Conservation (phyloP, 2,113 vertebrate genomes). For the Oncorhynchus gorbuscha region DNA sequence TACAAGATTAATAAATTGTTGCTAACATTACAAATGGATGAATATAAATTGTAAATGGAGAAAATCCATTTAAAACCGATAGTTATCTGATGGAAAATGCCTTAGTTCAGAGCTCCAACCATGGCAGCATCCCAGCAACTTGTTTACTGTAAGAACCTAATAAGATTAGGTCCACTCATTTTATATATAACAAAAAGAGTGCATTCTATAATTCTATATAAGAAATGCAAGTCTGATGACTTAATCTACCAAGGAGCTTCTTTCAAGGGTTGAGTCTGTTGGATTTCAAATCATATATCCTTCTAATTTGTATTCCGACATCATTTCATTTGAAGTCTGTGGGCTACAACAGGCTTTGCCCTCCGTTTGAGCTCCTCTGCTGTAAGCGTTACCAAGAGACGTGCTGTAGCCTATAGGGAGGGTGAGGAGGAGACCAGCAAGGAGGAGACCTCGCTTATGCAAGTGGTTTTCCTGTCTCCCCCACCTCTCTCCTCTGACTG, state of each 20-base stretch:
- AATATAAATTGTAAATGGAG: constrained; percentile 43
- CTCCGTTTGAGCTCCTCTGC: not conserved
- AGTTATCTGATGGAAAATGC: not conserved
- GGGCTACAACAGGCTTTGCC: not conserved
- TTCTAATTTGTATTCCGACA: not conserved
- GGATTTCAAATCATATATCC: not conserved
- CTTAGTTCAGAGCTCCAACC: not conserved
- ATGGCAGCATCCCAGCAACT: constrained; percentile 6
- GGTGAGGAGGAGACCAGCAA: constrained; percentile 1
- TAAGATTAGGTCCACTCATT: constrained; percentile 32
- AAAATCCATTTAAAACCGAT: not conserved
- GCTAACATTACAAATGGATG: not conserved
- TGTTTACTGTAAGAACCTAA: not conserved
- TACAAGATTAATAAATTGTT: not conserved
- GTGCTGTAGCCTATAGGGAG: constrained; percentile 17
- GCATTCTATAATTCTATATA: constrained; percentile 50
- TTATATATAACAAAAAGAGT: constrained; percentile 62
- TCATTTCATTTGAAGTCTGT: not conserved
- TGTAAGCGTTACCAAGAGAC: constrained; percentile 12
- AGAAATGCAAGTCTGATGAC: constrained; percentile 57
- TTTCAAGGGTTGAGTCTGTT: not conserved
- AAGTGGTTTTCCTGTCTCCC: constrained; percentile 42
- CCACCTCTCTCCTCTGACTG: constrained; percentile 29
- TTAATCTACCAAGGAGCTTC: constrained; percentile 27
- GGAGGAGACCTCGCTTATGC: constrained; percentile 34